phyloP scores from a whole-genome alignment of 2,888 invertebrate genomes.

The Cheilosia soror region DNA sequence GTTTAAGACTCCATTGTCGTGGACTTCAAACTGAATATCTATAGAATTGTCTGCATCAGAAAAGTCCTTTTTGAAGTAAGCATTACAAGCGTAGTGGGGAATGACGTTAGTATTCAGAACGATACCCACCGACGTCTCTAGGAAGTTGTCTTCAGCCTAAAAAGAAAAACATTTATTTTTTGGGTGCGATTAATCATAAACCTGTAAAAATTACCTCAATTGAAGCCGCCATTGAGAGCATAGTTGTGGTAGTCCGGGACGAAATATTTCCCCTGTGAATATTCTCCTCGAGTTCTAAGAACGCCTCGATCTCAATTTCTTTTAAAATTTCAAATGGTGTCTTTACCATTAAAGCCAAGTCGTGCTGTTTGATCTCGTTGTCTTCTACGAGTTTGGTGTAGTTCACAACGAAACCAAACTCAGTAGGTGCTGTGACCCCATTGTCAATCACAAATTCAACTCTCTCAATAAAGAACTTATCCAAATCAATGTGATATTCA shows the following conservation, averaged over 20 bases:
- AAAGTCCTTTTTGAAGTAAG: constrained; percentile 89
- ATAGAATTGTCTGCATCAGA: constrained; percentile 87
- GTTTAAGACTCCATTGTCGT: constrained; percentile 85
- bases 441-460: constrained; percentile 84
- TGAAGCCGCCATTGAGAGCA: constrained; percentile 84
- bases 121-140: constrained; percentile 87
- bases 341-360: constrained; percentile 84
- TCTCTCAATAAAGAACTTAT: constrained; percentile 84
- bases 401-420: constrained; percentile 84
- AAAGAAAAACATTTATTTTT: not conserved
- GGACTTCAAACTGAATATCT: constrained; percentile 87
- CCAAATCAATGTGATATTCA: constrained; percentile 84
- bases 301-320: constrained; percentile 83
- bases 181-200: not conserved
- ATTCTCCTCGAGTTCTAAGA: constrained; percentile 84
- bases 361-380: constrained; percentile 83
- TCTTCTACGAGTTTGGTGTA: constrained; percentile 84
- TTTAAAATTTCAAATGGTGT: constrained; percentile 85
- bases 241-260: constrained; percentile 84
- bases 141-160: constrained; percentile 86
- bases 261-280: constrained; percentile 85
- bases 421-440: constrained; percentile 79
- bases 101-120: constrained; percentile 87
- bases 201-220: constrained; percentile 84
- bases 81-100: constrained; percentile 87